Conservation (phyloP, 2,797 vertebrate genomes). For the Pangasius krempfi region DNA sequence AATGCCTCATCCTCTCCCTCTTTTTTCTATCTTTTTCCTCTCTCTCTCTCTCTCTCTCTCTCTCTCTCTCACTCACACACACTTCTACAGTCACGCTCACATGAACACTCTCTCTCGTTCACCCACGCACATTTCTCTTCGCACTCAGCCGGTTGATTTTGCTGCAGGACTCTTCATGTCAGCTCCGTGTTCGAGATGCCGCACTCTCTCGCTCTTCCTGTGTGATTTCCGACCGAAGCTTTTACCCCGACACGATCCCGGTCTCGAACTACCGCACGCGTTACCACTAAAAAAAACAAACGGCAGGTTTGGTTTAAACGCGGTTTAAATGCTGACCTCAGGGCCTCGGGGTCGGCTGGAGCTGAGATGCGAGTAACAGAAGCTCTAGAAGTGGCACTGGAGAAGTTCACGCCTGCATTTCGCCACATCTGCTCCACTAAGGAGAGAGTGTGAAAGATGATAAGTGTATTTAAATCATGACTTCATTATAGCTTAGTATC, state of each 20-base stretch:
- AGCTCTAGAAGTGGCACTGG: neutral
- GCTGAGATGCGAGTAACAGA: neutral
- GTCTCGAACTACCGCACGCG: neutral
- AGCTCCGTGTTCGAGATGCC: neutral
- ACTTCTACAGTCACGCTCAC: conserved; percentile 38
- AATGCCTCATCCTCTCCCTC: conserved; percentile 33
- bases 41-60: neutral
- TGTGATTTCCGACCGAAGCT: neutral
- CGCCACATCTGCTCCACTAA: neutral
- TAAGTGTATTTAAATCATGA: neutral
- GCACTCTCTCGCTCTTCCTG: neutral
- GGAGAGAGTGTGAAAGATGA: neutral
- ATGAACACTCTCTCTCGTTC: conserved; percentile 23
- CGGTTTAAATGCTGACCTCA: neutral
- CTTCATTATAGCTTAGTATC: neutral
- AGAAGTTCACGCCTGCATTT: neutral
- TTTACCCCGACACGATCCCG: neutral
- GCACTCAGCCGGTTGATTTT: neutral
- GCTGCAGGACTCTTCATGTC: conserved; percentile 8
- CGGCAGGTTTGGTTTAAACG: no score
- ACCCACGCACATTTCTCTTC: conserved; percentile 24
- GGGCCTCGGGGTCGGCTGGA: neutral
- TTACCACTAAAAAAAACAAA: neutral
- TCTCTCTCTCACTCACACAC: conserved; percentile 7
- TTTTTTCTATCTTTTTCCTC: neutral